A percentile compares a stretch with the other conserved stretches of the same genome.
These are phyloP conservation scores for Phainopepla nitens DNA, from an alignment of 2,113 vertebrate genomes.

Conservation along the genomic window DNA sequence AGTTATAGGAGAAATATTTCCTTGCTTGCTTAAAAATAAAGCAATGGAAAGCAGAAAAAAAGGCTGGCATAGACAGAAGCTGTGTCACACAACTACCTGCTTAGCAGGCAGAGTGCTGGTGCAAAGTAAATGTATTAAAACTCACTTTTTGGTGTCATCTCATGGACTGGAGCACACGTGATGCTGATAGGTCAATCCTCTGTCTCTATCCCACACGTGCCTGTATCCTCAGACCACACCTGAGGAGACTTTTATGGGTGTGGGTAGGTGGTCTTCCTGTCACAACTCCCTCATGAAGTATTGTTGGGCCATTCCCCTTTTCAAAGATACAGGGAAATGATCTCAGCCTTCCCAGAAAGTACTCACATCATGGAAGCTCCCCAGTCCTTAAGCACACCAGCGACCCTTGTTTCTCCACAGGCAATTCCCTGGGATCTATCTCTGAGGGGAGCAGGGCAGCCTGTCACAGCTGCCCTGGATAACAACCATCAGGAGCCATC, in stretches of 20 bases:
- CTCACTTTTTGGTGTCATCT: background rate
- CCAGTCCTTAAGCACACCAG: background rate
- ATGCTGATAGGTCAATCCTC: background rate
- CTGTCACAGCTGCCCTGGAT: background rate
- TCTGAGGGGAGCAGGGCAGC: background rate
- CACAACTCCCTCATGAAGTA: fast-evolving
- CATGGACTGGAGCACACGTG: fast-evolving
- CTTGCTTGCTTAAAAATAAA: background rate
- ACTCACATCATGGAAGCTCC: background rate
- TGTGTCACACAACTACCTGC: fast-evolving
- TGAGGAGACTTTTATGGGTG: background rate
- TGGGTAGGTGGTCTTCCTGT: fast-evolving
- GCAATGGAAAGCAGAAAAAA: background rate
- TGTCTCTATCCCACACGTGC: fast-evolving
- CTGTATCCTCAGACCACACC: fast-evolving
- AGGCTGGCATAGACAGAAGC: background rate
- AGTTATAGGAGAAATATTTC: background rate
- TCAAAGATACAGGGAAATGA: background rate
- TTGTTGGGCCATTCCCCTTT: background rate
- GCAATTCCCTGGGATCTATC: fast-evolving
- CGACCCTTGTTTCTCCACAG: fast-evolving
- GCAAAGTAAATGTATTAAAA: background rate
- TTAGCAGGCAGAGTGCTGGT: background rate
- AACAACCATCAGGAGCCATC: background rate
- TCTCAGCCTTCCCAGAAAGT: background rate